phyloP scores from a whole-genome alignment of 2,797 vertebrate genomes.

The Eurystomus glaucurus region DNA sequence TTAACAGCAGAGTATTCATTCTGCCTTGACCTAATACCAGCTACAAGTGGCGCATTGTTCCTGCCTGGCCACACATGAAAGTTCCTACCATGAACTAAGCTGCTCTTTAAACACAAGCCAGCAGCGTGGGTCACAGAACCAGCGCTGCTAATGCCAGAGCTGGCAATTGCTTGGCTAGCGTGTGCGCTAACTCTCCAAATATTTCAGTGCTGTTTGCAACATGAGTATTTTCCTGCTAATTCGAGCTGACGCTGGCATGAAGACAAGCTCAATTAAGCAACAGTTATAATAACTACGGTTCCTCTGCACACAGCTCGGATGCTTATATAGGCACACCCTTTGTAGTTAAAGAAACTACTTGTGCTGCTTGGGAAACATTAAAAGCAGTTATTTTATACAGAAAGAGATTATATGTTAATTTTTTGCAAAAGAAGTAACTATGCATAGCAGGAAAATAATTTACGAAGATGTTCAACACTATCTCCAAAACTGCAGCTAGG shows the following conservation, averaged over 20 bases:
- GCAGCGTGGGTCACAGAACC: neutral
- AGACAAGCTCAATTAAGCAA: constrained; percentile 40
- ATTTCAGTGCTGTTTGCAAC: neutral
- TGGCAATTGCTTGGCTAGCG: neutral
- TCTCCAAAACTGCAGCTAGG: neutral
- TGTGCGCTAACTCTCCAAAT: neutral
- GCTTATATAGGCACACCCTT: neutral
- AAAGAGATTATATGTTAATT: neutral
- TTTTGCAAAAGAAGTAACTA: neutral
- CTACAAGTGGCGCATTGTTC: neutral
- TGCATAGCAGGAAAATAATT: neutral
- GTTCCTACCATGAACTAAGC: neutral
- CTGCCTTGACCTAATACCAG: neutral
- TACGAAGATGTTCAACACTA: neutral
- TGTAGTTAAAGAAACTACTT: neutral
- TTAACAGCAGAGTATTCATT: neutral
- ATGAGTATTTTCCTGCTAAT: neutral
- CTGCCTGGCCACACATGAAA: neutral
- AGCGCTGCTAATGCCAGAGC: neutral
- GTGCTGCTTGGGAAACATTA: neutral
- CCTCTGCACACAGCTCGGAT: neutral
- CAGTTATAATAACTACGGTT: neutral
- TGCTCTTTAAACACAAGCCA: neutral
- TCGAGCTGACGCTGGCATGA: neutral
- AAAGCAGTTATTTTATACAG: neutral